Base-by-base conservation (phyloP, 1,140 invertebrate species). In the Rhynchophorus ferrugineus region DNA sequence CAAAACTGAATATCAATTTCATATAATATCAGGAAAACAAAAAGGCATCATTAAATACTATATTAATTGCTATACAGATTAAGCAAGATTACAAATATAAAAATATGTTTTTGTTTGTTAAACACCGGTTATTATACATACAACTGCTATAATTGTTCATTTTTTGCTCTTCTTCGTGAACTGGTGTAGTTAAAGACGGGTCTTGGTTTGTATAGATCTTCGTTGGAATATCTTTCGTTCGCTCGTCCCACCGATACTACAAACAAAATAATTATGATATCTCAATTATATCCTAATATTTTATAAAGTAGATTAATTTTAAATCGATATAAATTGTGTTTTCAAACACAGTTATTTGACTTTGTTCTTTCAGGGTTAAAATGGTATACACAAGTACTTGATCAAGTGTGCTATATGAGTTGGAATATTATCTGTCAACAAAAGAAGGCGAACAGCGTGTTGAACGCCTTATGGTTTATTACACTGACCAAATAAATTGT, bases 171-270 rank as follows among this genome's bases (percentile, higher is more conserved):
- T 34, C 61, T 58, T 29, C 61, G 22, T 11, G 21, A 9, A 20
- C 38, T 60, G 9, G 59, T 54, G 38, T 69, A 64, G 41, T 65
- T 56, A 17, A 80, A 61, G 7, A 59, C 47, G 22, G 78, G 78
- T 57, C 81, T 72, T 47, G 81, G 81, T 67, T 83, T 83, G 67
- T 83, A 83, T 50, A 84, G 68, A 71, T 83, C 81, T 61, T 81
- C 78, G 57, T 76, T 81, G 33, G 76, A 76, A 58, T 83, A 83
- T 48, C 79, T 75, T 64, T 82, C 78, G 35, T 44, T 62, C 1
- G 33, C 33, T 14, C 21, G 21, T 38, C 35, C 54, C 48, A 36
- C 11, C 11, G 41, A 46, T 41, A 16, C 33, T 3, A 17, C 7
- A 17, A 36, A 21, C 18, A 17, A 48, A 13, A 45, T 3, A 45